phyloP scores from a whole-genome alignment of 1,140 invertebrate species.

The Drosophila sucinea region DNA sequence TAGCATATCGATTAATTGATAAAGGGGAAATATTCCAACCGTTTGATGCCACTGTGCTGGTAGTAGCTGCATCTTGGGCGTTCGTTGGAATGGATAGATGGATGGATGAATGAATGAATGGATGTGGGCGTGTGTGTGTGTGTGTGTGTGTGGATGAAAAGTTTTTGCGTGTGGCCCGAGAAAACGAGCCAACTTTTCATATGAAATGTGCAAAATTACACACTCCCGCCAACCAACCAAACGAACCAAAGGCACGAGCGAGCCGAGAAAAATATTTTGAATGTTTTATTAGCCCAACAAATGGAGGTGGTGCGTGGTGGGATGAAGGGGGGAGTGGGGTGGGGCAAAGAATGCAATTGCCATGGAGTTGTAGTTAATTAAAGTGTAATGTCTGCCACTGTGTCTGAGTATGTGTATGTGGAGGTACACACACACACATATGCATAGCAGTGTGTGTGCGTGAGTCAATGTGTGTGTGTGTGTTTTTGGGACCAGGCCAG shows the following conservation, averaged over 20 bases:
- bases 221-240: slow-evolving; percentile 27
- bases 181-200: slow-evolving; percentile 52
- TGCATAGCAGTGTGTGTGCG: not conserved
- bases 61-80: not conserved
- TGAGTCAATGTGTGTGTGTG: not conserved
- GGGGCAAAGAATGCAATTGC: slow-evolving; percentile 46
- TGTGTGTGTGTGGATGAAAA: slow-evolving; percentile 19
- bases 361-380: slow-evolving; percentile 60
- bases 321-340: not conserved
- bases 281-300: slow-evolving; percentile 62
- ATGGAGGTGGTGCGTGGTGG: not conserved
- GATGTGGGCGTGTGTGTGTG: not conserved
- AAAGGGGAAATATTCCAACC: no score
- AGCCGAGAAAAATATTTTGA: slow-evolving; percentile 66
- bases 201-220: slow-evolving; percentile 70
- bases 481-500: slow-evolving; percentile 10
- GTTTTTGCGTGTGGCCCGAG: slow-evolving; percentile 45
- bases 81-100: not conserved
- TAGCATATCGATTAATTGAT: no score
- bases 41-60: not conserved
- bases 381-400: slow-evolving; percentile 54
- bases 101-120: not conserved
- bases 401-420: not conserved
- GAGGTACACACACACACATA: not conserved
- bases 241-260: slow-evolving; percentile 50